These are phyloP conservation scores for Potamilus streckersoni DNA, from an alignment of 1,140 invertebrate species.

Conservation along the genomic window DNA sequence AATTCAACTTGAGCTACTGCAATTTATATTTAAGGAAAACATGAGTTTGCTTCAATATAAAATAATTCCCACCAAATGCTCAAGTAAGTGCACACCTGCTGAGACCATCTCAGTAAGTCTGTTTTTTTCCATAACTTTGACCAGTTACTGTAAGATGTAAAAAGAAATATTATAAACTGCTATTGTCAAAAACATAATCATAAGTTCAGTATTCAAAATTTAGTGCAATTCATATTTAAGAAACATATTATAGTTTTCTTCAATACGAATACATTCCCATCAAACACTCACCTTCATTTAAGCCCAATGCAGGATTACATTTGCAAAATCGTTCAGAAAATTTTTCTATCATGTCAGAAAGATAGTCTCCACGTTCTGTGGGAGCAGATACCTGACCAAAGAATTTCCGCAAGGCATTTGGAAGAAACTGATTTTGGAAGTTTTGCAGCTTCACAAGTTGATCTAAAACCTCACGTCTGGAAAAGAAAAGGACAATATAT, in stretches of 20 bases:
- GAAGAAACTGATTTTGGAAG: constrained; percentile 71
- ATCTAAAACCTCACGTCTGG: constrained; percentile 70
- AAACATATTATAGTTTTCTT: not conserved
- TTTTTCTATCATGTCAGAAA: constrained; percentile 70
- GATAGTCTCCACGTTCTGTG: constrained; percentile 66
- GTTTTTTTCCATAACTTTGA: too few relatives aligned
- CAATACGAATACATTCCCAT: not conserved
- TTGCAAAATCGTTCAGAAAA: constrained; percentile 71
- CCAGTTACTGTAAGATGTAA: too few relatives aligned
- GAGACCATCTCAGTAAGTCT: too few relatives aligned
- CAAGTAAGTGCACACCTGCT: constrained; percentile 25
- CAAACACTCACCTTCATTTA: constrained; percentile 64
- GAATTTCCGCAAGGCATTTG: constrained; percentile 71
- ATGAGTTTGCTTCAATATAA: not conserved
- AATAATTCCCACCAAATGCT: constrained; percentile 5
- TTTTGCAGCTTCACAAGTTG: constrained; percentile 70
- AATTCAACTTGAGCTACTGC: too few relatives aligned
- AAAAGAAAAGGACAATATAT: constrained; percentile 30
- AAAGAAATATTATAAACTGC: too few relatives aligned
- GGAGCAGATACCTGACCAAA: constrained; percentile 70
- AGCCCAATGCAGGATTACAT: constrained; percentile 70
- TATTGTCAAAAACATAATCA: too few relatives aligned
- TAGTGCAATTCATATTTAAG: not conserved
- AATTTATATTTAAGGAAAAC: not conserved
- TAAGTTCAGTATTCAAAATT: not conserved